phyloP scores from a whole-genome alignment of 2,888 invertebrate genomes.

The Pandemis cinnamomeana region DNA sequence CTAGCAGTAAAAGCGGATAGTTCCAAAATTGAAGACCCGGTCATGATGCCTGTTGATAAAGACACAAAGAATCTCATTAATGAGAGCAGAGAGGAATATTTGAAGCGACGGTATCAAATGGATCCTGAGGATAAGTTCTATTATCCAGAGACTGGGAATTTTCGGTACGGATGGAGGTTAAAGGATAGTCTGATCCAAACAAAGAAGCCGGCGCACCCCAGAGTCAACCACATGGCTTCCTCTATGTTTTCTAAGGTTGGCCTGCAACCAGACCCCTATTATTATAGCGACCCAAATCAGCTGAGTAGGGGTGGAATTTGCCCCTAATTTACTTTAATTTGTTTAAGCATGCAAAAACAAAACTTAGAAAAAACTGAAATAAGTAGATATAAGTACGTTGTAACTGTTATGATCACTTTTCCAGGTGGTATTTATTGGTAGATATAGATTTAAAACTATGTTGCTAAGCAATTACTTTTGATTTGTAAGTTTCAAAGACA shows the following conservation, averaged over 20 bases:
- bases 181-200: not conserved
- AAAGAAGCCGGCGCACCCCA: not conserved
- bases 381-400: too few relatives aligned
- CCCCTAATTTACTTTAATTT: not conserved
- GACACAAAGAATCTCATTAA: not conserved
- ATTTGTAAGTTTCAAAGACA: not conserved
- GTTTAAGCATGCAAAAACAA: too few relatives aligned
- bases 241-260: not conserved
- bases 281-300: not conserved
- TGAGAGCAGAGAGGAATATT: not conserved
- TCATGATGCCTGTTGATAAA: slow-evolving; percentile 6
- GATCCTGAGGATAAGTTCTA: slow-evolving; percentile 11
- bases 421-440: too few relatives aligned
- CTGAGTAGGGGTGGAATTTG: not conserved
- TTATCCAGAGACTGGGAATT: slow-evolving; percentile 4
- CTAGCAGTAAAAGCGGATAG: not conserved
- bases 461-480: not conserved
- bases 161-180: slow-evolving; percentile 4
- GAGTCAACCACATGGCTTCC: not conserved
- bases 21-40: not conserved
- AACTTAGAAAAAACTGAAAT: too few relatives aligned
- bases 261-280: not conserved
- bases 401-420: too few relatives aligned
- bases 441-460: not conserved
- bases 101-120: not conserved